Conservation (phyloP, 2,113 vertebrate species). For the Hiodon alosoides region DNA sequence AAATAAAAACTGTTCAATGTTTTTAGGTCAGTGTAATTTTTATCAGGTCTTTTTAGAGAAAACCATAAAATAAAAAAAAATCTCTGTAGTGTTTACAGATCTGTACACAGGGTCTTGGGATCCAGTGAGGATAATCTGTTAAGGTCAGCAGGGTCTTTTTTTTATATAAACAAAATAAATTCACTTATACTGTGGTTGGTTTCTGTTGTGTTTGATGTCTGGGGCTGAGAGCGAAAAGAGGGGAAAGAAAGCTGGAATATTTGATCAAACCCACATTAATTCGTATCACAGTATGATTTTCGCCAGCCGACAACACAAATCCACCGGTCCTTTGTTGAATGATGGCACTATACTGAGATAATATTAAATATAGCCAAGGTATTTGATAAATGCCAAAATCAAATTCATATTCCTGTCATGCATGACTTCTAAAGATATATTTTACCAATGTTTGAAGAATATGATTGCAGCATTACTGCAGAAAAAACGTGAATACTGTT, state of each 20-base stretch:
- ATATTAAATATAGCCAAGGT: background rate
- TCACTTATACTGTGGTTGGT: conserved; percentile 40
- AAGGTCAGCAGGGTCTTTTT: conserved; percentile 49
- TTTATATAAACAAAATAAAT: conserved; percentile 58
- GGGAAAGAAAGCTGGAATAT: background rate
- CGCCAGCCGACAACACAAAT: too few species aligned
- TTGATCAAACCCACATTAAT: background rate
- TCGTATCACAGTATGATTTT: background rate
- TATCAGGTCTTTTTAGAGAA: conserved; percentile 34
- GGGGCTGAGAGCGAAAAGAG: background rate
- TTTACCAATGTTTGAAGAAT: background rate
- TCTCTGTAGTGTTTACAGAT: conserved; percentile 51
- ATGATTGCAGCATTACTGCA: background rate
- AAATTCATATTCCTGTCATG: background rate
- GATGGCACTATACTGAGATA: background rate
- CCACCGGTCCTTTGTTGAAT: background rate
- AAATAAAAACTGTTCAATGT: conserved; percentile 31
- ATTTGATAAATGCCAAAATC: background rate
- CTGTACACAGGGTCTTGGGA: conserved; percentile 20
- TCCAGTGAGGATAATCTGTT: conserved; percentile 28
- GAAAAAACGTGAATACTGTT: background rate
- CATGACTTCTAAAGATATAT: background rate
- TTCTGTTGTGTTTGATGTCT: conserved; percentile 27
- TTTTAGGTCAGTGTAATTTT: conserved; percentile 45
- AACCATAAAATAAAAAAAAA: background rate